Evolutionary conservation across 1,140 invertebrate species (phyloP).

Genomic region (Diorhabda elongata): DNA sequence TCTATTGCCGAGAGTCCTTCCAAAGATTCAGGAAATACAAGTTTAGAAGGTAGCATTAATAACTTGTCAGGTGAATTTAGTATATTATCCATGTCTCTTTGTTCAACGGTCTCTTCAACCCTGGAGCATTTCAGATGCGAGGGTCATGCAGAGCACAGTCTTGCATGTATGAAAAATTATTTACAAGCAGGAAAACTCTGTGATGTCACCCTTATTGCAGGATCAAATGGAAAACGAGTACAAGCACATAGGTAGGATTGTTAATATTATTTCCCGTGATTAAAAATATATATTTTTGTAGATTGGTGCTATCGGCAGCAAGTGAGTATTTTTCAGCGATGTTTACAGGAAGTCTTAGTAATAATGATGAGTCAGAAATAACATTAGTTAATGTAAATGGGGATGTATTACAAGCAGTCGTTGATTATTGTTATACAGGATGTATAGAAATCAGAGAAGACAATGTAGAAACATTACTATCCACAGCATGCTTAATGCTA

Average conservation of each 20-base stretch:
- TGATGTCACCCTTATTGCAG: constrained; percentile 74
- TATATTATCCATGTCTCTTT: constrained; percentile 47
- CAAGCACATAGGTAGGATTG: constrained; percentile 50
- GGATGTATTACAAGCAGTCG: constrained; percentile 75
- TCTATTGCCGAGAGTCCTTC: constrained; percentile 36
- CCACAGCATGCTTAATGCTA: constrained; percentile 83
- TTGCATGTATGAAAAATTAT: constrained; percentile 77
- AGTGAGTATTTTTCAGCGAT: constrained; percentile 94
- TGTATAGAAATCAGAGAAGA: constrained; percentile 72
- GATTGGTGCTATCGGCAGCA: constrained; percentile 79
- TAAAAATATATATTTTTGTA: constrained; percentile 38
- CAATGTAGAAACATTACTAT: constrained; percentile 79
- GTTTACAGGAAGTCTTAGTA: constrained; percentile 84
- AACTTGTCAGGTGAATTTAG: constrained; percentile 55
- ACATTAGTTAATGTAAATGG: constrained; percentile 78
- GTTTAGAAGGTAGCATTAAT: constrained; percentile 39
- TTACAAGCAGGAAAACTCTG: constrained; percentile 73
- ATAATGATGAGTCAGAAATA: constrained; percentile 80
- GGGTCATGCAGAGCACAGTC: constrained; percentile 74
- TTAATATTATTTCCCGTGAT: background rate
- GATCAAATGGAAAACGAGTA: constrained; percentile 51
- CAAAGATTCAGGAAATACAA: constrained; percentile 39
- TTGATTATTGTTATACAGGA: constrained; percentile 89
- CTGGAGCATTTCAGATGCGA: constrained; percentile 76
- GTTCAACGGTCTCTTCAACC: constrained; percentile 42